These are phyloP conservation scores for Irena cyanogastra DNA, from an alignment of 2,113 vertebrate genomes.

Conservation along the genomic window DNA sequence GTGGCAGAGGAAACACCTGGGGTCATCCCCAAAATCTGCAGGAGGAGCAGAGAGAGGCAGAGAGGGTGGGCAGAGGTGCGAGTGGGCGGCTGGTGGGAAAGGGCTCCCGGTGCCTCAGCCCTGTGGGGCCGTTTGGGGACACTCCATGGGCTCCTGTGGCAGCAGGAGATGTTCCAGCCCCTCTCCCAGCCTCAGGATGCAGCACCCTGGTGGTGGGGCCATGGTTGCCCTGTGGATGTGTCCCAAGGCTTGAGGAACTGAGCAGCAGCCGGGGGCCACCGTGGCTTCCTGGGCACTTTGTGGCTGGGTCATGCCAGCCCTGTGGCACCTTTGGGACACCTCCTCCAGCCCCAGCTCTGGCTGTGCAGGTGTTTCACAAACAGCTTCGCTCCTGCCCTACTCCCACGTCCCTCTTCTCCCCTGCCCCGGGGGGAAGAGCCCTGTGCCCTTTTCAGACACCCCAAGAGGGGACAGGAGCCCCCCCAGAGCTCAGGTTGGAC, in stretches of 20 bases:
- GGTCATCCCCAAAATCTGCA: neutral
- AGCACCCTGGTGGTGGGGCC: neutral
- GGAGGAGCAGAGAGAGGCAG: neutral
- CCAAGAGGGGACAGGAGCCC: neutral
- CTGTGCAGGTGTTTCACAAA: neutral
- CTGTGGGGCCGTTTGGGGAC: neutral
- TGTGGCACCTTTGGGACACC: neutral
- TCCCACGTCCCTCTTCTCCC: neutral
- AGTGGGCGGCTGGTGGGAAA: neutral
- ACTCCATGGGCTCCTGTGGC: fast-evolving
- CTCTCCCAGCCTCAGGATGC: neutral
- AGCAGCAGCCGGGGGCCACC: neutral
- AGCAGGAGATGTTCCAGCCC: neutral
- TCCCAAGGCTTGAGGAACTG: fast-evolving
- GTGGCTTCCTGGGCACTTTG: neutral
- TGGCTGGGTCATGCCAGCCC: neutral
- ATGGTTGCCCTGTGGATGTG: neutral
- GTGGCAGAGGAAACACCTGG: neutral
- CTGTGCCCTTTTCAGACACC: neutral
- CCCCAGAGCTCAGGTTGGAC: neutral
- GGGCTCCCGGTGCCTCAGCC: neutral
- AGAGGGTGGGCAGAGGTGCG: neutral
- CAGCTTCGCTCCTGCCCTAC: neutral
- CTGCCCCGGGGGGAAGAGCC: neutral
- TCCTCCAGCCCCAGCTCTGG: neutral